A percentile compares a stretch with the other conserved stretches of the same genome.
Conservation (phyloP, 2,797 vertebrate species). For the Pogonophryne albipinna region DNA sequence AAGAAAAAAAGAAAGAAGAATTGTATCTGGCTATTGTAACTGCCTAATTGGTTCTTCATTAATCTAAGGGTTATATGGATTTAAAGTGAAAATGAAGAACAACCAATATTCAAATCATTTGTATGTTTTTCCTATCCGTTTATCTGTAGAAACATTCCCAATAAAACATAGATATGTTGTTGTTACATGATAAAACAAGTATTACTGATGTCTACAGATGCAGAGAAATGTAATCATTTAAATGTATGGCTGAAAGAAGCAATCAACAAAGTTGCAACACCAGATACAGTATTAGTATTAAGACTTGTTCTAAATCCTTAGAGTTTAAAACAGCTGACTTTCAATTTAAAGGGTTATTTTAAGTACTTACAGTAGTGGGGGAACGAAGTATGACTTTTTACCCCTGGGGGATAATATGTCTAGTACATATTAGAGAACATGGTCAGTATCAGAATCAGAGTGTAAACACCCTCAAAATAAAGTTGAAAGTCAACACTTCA, state of each 20-base stretch:
- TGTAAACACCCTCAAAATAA: not conserved
- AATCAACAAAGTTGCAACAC: not conserved
- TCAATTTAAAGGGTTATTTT: not conserved
- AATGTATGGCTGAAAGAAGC: not conserved
- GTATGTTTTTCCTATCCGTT: not conserved
- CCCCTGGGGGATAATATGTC: too few relatives aligned
- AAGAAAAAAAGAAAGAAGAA: not conserved
- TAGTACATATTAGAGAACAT: not conserved
- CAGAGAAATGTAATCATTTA: not conserved
- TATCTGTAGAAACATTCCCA: not conserved
- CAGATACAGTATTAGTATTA: not conserved
- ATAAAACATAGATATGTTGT: not conserved
- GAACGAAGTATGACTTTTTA: not conserved
- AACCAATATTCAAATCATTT: not conserved
- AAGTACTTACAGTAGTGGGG: not conserved
- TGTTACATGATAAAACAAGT: not conserved
- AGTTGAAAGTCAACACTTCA: not conserved
- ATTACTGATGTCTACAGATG: not conserved
- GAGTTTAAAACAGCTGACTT: not conserved
- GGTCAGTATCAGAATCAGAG: not conserved
- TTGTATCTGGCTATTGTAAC: conserved; percentile 41
- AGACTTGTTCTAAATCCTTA: not conserved
- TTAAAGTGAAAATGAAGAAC: not conserved
- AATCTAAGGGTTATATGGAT: not conserved
- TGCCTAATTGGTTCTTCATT: conserved; percentile 18